These are phyloP conservation scores for Petrocephalus schoutedeni DNA, from an alignment of 2,797 vertebrate genomes.

Conservation along the genomic window DNA sequence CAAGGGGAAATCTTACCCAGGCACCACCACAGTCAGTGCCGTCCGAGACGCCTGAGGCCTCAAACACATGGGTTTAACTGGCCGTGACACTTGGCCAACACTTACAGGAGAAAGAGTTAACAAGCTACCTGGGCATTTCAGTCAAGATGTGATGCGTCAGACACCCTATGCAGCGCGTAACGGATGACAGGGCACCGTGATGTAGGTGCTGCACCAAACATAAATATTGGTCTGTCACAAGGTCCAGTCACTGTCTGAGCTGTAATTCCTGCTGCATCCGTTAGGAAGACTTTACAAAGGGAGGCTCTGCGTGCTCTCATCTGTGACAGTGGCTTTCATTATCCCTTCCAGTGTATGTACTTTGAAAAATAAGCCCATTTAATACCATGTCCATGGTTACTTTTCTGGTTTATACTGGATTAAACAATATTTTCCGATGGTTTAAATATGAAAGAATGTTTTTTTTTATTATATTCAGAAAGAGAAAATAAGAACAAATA, in stretches of 20 bases:
- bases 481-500: background rate
- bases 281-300: background rate
- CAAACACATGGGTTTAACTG: constrained; percentile 59
- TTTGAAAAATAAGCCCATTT: background rate
- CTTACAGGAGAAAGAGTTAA: background rate
- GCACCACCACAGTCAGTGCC: constrained; percentile 61
- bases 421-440: background rate
- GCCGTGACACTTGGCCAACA: constrained; percentile 64
- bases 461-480: background rate
- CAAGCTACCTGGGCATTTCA: background rate
- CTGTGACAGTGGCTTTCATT: background rate
- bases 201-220: background rate
- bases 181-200: background rate
- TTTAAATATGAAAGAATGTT: background rate
- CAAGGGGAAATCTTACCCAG: constrained; percentile 77
- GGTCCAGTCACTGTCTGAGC: background rate
- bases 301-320: background rate
- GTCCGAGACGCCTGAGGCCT: constrained; percentile 61
- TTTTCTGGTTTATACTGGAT: background rate
- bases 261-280: background rate
- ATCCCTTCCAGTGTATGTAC: background rate
- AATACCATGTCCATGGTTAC: background rate
- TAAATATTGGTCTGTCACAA: background rate
- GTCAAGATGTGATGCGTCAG: background rate
- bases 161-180: background rate